Conservation (phyloP, 2,888 invertebrate species). For the Xestia rhomboidea region DNA sequence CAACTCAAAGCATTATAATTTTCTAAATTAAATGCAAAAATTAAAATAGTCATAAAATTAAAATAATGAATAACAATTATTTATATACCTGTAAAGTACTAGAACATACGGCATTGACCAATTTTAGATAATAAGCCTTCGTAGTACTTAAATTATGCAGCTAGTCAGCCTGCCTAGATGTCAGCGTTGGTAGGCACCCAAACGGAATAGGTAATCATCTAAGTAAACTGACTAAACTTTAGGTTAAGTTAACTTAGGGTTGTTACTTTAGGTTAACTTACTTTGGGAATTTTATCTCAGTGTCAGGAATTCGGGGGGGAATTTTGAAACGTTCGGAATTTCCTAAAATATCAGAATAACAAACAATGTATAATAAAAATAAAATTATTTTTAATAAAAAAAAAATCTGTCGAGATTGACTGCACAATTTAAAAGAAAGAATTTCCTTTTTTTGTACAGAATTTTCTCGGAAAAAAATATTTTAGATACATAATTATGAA, state of each 20-base stretch:
- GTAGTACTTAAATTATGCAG: constrained; percentile 71
- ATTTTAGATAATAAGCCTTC: constrained; percentile 70
- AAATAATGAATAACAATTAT: constrained; percentile 55
- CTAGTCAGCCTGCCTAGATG: constrained; percentile 23
- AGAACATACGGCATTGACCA: constrained; percentile 77
- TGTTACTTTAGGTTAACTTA: no score
- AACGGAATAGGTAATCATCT: constrained; percentile 71
- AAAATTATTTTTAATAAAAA: no score
- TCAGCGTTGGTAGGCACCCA: constrained; percentile 60
- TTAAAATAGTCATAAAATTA: constrained; percentile 31
- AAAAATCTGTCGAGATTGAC: neutral
- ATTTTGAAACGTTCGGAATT: neutral
- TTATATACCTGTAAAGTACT: constrained; percentile 57
- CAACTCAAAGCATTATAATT: neutral
- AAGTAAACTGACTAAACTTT: constrained; percentile 58
- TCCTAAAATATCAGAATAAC: fast-evolving
- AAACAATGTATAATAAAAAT: neutral
- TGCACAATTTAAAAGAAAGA: neutral
- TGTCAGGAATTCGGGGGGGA: no score
- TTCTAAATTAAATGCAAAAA: neutral
- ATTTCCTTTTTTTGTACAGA: neutral
- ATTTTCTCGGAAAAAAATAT: neutral
- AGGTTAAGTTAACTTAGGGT: constrained; percentile 16
- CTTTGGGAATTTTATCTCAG: neutral
- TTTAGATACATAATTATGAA: neutral